Evolutionary conservation across 2,113 vertebrate genomes (phyloP).

Genomic region (Daphoenositta chrysoptera): DNA sequence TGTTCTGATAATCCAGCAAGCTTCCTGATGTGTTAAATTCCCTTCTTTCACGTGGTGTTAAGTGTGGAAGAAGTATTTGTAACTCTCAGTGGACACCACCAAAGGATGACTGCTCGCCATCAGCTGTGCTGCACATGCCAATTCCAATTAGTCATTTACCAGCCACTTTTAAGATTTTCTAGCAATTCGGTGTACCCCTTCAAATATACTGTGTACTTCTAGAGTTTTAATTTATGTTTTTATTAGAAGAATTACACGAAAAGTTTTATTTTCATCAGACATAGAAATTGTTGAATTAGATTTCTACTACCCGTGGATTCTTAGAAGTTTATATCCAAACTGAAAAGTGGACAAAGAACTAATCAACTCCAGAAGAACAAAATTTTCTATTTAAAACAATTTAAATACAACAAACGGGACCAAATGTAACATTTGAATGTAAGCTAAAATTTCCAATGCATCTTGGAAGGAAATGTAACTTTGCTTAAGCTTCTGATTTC

Average conservation of each 20-base stretch:
- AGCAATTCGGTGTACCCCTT: background rate
- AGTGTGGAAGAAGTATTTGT: conserved; percentile 59
- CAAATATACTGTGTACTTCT: background rate
- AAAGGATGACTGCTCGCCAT: background rate
- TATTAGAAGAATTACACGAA: background rate
- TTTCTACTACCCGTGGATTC: background rate
- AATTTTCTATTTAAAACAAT: background rate
- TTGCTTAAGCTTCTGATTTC: background rate
- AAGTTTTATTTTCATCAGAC: background rate
- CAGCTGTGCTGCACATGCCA: conserved; percentile 54
- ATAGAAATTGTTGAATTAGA: background rate
- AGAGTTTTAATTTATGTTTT: background rate
- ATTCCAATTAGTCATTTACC: conserved; percentile 49
- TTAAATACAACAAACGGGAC: background rate
- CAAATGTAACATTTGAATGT: background rate
- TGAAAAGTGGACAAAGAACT: background rate
- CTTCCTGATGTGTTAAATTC: conserved; percentile 84
- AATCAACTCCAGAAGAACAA: background rate
- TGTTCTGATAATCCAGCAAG: conserved; percentile 79
- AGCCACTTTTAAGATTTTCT: conserved; percentile 39
- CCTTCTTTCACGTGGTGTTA: conserved; percentile 60
- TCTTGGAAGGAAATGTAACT: background rate
- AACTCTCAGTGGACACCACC: conserved; percentile 57
- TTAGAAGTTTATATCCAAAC: background rate
- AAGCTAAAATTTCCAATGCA: background rate